Conservation (phyloP, 2,113 vertebrate genomes). For the Corythoichthys intestinalis region DNA sequence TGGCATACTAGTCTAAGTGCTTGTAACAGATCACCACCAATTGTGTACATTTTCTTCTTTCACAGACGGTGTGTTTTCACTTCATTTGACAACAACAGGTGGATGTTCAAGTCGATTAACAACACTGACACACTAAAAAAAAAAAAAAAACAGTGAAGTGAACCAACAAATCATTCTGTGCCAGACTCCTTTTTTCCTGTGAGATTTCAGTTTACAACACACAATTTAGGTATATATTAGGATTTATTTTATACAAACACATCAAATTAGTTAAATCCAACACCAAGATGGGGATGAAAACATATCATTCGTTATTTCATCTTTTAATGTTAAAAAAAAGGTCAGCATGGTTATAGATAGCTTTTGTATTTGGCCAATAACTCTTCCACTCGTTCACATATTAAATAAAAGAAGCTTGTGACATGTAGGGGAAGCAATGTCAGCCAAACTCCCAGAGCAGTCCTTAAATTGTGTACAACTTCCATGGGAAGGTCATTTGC, state of each 20-base stretch:
- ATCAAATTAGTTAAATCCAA: slow-evolving; percentile 49
- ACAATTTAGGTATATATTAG: slow-evolving; percentile 69
- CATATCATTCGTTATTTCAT: slow-evolving; percentile 48
- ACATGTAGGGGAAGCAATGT: neutral
- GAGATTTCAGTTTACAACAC: slow-evolving; percentile 50
- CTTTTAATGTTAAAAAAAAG: slow-evolving; percentile 31
- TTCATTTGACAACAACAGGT: slow-evolving; percentile 30
- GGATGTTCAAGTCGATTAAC: slow-evolving; percentile 50
- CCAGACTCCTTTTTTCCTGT: slow-evolving; percentile 49
- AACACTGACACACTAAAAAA: slow-evolving; percentile 35
- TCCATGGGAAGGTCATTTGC: slow-evolving; percentile 31
- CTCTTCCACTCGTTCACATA: slow-evolving; percentile 16
- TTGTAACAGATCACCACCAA: slow-evolving; percentile 29
- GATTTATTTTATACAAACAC: slow-evolving; percentile 66
- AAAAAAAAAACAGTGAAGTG: slow-evolving; percentile 28
- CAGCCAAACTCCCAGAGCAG: slow-evolving; percentile 4
- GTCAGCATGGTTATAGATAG: slow-evolving; percentile 40
- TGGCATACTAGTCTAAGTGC: neutral
- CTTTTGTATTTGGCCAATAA: slow-evolving; percentile 63
- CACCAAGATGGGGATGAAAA: slow-evolving; percentile 47
- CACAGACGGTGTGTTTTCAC: slow-evolving; percentile 38
- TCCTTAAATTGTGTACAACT: slow-evolving; percentile 16
- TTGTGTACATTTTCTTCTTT: slow-evolving; percentile 28
- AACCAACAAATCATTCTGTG: slow-evolving; percentile 20
- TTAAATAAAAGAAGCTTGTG: slow-evolving; percentile 7